These are phyloP conservation scores for Aplodontia rufa DNA, from an alignment of 2,113 vertebrate species.

Conservation along the genomic window DNA sequence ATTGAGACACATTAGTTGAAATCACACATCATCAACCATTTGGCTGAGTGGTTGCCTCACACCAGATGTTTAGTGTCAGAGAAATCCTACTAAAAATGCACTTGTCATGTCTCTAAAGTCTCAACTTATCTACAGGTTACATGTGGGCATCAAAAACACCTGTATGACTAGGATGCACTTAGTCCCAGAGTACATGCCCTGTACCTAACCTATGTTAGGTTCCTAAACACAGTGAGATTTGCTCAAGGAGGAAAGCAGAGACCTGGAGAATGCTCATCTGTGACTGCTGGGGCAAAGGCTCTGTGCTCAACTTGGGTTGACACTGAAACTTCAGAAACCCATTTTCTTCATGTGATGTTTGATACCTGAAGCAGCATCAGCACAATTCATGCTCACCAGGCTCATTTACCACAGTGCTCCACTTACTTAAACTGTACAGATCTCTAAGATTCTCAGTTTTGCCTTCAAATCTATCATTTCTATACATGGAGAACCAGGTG, in stretches of 20 bases:
- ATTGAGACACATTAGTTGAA: slow-evolving; percentile 15
- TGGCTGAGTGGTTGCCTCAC: slow-evolving; percentile 6
- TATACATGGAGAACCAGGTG: background rate
- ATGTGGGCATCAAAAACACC: background rate
- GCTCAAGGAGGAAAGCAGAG: background rate
- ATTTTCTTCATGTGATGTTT: background rate
- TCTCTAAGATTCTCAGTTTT: background rate
- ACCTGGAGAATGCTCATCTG: background rate
- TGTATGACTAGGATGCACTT: background rate
- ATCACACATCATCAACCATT: background rate
- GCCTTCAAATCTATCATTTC: background rate
- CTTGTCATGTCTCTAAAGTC: background rate
- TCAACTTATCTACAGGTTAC: background rate
- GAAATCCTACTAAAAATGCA: background rate
- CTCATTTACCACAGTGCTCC: background rate
- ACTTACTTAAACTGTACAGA: slow-evolving; percentile 4
- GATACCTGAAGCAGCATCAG: background rate
- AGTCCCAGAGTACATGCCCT: background rate
- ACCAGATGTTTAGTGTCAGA: slow-evolving; percentile 22
- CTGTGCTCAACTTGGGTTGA: background rate
- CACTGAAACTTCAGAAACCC: background rate
- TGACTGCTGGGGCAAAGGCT: background rate
- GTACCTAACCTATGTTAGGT: too few relatives aligned
- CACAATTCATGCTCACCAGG: background rate
- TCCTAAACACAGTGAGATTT: background rate